Conservation (phyloP, 1,140 invertebrate genomes). For the Goniozus legneri region DNA sequence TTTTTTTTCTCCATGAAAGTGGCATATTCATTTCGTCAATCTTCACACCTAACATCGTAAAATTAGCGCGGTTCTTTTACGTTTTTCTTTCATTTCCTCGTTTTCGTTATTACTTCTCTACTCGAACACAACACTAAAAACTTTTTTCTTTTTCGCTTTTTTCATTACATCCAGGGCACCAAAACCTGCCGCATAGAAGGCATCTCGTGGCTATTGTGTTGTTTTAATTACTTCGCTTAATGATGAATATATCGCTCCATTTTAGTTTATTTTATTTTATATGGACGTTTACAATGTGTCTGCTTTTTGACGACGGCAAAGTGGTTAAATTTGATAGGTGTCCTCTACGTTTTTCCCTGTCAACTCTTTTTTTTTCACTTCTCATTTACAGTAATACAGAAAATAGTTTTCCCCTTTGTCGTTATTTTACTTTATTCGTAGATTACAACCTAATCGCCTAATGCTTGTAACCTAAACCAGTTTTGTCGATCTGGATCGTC, state of each 20-base stretch:
- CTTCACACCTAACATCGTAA: too few species aligned
- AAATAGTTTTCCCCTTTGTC: slow-evolving; percentile 42
- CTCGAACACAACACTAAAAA: slow-evolving; percentile 9
- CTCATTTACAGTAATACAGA: slow-evolving; percentile 33
- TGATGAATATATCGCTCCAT: slow-evolving; percentile 40
- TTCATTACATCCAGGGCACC: slow-evolving; percentile 43
- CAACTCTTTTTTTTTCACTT: slow-evolving; percentile 4
- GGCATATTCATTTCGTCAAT: too few species aligned
- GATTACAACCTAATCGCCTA: slow-evolving; percentile 17
- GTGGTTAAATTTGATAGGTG: slow-evolving; percentile 15
- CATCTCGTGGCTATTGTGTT: slow-evolving; percentile 51
- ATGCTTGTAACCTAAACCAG: slow-evolving; percentile 19
- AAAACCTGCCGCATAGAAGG: slow-evolving; percentile 44
- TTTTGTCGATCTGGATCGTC: slow-evolving; percentile 33
- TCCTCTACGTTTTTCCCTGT: slow-evolving; percentile 6
- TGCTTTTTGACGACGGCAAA: slow-evolving; percentile 29
- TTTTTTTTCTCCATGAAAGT: too few species aligned
- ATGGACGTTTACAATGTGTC: slow-evolving; percentile 41
- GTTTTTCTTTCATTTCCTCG: slow-evolving; percentile 7
- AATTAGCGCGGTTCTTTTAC: slow-evolving; percentile 9
- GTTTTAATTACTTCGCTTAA: slow-evolving; percentile 31
- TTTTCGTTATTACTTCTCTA: slow-evolving; percentile 8
- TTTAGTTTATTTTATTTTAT: slow-evolving; percentile 21
- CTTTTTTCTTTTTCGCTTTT: too few species aligned
- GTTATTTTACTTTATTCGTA: slow-evolving; percentile 16